phyloP scores from a whole-genome alignment of 2,797 vertebrate genomes.

The Phylloscopus collybita region DNA sequence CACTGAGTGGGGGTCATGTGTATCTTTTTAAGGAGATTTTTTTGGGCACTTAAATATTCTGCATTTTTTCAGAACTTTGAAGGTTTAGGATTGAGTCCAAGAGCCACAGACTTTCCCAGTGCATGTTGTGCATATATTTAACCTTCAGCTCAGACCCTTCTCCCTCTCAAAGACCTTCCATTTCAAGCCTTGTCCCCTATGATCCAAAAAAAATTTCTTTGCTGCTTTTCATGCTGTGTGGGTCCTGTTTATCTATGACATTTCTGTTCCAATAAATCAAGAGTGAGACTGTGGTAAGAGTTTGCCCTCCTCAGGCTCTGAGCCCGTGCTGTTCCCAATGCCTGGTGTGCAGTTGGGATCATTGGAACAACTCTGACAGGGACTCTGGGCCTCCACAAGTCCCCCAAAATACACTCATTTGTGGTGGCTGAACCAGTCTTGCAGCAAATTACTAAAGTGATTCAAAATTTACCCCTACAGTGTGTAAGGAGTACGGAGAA shows the following conservation, averaged over 20 bases:
- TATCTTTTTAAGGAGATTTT: background rate
- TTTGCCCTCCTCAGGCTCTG: background rate
- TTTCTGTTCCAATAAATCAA: background rate
- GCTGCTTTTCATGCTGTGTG: background rate
- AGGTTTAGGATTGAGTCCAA: background rate
- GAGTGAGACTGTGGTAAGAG: background rate
- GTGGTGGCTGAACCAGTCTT: background rate
- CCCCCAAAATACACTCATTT: background rate
- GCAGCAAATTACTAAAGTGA: background rate
- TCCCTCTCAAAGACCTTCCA: background rate
- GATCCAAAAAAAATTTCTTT: background rate
- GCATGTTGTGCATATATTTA: background rate
- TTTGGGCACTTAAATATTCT: background rate
- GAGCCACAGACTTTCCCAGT: background rate
- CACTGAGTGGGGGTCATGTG: accelerated
- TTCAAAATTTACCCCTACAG: background rate
- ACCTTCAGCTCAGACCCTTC: background rate
- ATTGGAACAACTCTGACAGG: background rate
- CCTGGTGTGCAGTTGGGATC: background rate
- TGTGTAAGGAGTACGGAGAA: background rate
- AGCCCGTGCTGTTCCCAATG: background rate
- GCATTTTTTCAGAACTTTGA: background rate
- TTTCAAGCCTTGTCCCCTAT: background rate
- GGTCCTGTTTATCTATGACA: background rate
- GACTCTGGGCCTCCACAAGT: background rate